phyloP scores from a whole-genome alignment of 2,888 invertebrate species.

The Metellina segmentata region DNA sequence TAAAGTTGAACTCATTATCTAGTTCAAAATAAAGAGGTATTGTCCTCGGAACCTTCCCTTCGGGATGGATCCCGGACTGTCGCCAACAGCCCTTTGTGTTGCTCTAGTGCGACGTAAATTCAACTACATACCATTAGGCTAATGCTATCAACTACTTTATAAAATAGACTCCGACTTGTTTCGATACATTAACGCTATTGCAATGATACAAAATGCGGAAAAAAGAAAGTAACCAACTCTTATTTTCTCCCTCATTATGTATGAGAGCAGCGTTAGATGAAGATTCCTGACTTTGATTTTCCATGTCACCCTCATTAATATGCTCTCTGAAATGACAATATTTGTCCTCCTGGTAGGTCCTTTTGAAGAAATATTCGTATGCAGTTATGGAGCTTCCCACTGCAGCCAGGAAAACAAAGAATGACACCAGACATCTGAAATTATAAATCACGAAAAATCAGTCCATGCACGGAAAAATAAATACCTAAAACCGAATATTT shows the following conservation, averaged over 20 bases:
- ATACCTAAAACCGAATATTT: background rate
- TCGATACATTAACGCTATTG: too few species aligned
- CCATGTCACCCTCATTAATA: background rate
- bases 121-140: too few species aligned
- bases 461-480: background rate
- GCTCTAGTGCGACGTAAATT: too few species aligned
- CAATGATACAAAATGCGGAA: too few species aligned
- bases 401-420: conserved; percentile 15
- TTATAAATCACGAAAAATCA: background rate
- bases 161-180: too few species aligned
- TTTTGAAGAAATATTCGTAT: background rate
- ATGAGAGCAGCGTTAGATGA: background rate
- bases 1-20: too few species aligned
- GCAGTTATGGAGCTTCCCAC: conserved; percentile 38
- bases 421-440: conserved; percentile 11
- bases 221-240: background rate
- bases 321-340: background rate
- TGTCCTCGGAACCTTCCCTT: too few species aligned
- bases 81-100: too few species aligned
- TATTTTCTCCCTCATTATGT: background rate
- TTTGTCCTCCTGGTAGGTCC: background rate
- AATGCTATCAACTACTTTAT: too few species aligned
- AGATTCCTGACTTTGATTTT: background rate
- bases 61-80: too few species aligned
- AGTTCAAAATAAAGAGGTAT: too few species aligned